Base-by-base conservation (phyloP, 1,140 invertebrate species). In the Drosophila pruinosa region DNA sequence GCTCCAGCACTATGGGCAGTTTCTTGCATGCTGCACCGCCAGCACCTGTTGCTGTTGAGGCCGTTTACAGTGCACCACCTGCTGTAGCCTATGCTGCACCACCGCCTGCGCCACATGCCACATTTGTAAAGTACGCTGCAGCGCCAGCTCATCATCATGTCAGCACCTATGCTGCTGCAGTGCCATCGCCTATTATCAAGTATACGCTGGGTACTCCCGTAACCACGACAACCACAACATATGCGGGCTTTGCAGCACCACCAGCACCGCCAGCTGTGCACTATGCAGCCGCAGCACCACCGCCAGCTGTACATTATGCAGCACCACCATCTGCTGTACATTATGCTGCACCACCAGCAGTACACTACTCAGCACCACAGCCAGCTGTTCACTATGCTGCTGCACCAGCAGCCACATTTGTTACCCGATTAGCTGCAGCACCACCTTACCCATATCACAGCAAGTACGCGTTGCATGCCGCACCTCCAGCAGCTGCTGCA, bases 211-310 rank as follows among this genome's bases (percentile, higher is more conserved):
- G 82, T 3, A 12, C 83, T 7, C 82, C 82, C 1, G 75, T 88
- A 2, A 88, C 82, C 21, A 88, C 82, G 2, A 88, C 82, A 2
- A 88, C 83, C 5, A 88, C 82, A 1, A 88, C 82, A 0, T 88
- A 88, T 31, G 8, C 71, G 0, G 78, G 83, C 10, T 81, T 78
- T 31, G 75, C 76, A 21, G 26, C 77, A 2, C 17, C 65, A 17
- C 8, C 65, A n/a, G 34, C 65, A 24, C 43, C 59, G n/a, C 21
- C 54, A 22, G 19, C 48, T 2, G 15, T 52, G 2, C 64, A 65
- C 3, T 74, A 45, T 61, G 62, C n/a, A n/a, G n/a, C 54, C 1
- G 36, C 73, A 43, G 41, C 67, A 36, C 17, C 50, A 10, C 21
- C 52, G 4, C 15, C 59, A 0, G 28, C 39, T 4, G 43, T 39